These are phyloP conservation scores for Sebastes hopkinsi DNA, from an alignment of 2,797 vertebrate species.

Conservation along the genomic window DNA sequence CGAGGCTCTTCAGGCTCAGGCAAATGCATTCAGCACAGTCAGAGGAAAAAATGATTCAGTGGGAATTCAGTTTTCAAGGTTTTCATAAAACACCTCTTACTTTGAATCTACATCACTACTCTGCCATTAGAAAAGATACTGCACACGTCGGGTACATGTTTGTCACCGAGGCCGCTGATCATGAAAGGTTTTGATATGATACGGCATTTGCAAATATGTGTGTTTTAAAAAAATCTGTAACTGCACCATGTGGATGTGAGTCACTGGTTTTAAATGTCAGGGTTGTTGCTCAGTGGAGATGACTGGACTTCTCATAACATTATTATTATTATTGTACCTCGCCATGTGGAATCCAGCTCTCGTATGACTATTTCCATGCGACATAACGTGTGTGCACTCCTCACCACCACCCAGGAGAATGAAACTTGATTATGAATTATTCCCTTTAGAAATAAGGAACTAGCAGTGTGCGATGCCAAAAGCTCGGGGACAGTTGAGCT, in stretches of 20 bases:
- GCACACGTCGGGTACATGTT: too few species aligned
- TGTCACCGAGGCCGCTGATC: background rate
- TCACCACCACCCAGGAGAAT: background rate
- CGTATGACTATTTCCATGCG: background rate
- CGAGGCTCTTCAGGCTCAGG: constrained; percentile 11
- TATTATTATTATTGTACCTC: background rate
- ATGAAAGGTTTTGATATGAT: background rate
- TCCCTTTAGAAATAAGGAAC: constrained; percentile 47
- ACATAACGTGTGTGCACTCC: background rate
- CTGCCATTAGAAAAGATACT: background rate
- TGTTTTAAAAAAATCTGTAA: background rate
- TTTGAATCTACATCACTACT: constrained; percentile 1
- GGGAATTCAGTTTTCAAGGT: background rate
- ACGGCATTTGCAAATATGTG: background rate
- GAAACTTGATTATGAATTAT: constrained; percentile 50
- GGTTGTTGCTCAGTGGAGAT: constrained; percentile 4
- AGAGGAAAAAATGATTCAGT: background rate
- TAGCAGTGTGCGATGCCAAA: background rate
- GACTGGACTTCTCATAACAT: background rate
- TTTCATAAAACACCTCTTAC: background rate
- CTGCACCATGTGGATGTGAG: constrained; percentile 3
- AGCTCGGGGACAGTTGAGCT: constrained; percentile 26
- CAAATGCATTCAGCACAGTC: constrained; percentile 6
- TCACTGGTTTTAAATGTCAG: constrained; percentile 43
- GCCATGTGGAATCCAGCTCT: background rate